A percentile compares a stretch with the other conserved stretches of the same genome.
Evolutionary conservation across 1,140 invertebrate species (phyloP).

Genomic region (Drosophila pectinifera): DNA sequence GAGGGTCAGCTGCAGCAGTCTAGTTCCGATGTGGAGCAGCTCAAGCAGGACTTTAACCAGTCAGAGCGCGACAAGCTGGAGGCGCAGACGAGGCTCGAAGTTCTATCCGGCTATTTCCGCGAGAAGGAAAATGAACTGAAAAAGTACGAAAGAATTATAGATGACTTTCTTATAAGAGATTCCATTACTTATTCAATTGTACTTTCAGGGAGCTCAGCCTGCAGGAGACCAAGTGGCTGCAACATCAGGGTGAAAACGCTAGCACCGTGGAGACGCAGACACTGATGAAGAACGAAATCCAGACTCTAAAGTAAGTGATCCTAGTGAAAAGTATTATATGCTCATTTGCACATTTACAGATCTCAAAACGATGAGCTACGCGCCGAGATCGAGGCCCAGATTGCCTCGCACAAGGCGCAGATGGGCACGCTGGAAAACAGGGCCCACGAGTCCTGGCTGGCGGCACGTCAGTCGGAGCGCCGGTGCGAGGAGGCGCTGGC

Average conservation of each 20-base stretch:
- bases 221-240: slow-evolving; percentile 93
- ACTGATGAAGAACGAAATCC: slow-evolving; percentile 91
- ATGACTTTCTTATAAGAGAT: slow-evolving; percentile 45
- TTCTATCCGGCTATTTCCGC: slow-evolving; percentile 94
- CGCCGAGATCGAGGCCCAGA: slow-evolving; percentile 92
- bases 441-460: slow-evolving; percentile 92
- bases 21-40: slow-evolving; percentile 82
- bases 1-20: slow-evolving; percentile 72
- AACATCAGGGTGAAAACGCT: slow-evolving; percentile 93
- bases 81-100: slow-evolving; percentile 92
- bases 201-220: slow-evolving; percentile 89
- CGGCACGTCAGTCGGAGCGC: slow-evolving; percentile 90
- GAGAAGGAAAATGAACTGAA: slow-evolving; percentile 94
- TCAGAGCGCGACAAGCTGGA: slow-evolving; percentile 92
- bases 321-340: not conserved
- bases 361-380: slow-evolving; percentile 90
- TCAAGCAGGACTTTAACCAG: slow-evolving; percentile 89
- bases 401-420: slow-evolving; percentile 91
- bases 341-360: slow-evolving; percentile 74
- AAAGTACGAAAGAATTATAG: slow-evolving; percentile 87
- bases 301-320: slow-evolving; percentile 90
- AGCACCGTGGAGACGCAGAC: slow-evolving; percentile 92
- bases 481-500: slow-evolving; percentile 91
- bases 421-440: slow-evolving; percentile 91
- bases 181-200: not conserved